Base-by-base conservation (phyloP, 2,888 invertebrate genomes). In the Mimumesa dahlbomi region DNA sequence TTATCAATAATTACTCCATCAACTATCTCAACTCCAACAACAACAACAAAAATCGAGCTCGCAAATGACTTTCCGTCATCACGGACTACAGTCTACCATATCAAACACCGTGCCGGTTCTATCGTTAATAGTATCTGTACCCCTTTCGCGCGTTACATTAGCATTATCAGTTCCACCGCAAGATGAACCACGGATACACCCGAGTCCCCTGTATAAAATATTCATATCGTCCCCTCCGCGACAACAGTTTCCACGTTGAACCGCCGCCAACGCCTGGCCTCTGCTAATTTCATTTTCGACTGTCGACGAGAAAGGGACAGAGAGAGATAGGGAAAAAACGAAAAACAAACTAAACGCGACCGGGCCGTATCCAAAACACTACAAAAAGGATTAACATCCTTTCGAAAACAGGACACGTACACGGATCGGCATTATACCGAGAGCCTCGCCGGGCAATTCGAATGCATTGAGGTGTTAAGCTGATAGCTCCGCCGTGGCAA, bases 401-500 rank as follows among this genome's bases (percentile, higher is more conserved):
- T 49, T 57, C 43, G 42, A 40, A 22, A 57, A 64, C 43, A 57
- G 40, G 19, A 34, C 42, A 11, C 49, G 34, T 22, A 11, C 22
- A 22, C 18, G 40, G 49, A 52, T 45, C 38, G 50, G 38, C 49
- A 36, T 43, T 19, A 57, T 36, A 9, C 7, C 31, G 19, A 13
- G 16, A 25, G 7, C 19, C 53, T 34, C 49, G 57, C 22, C 43
- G 16, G 38, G 54, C 49, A 56, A 76, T 76, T 70, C 65, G 18
- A 52, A 42, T 31, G 49, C 70, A 75, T 36, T 45, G 49, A 68
- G 62, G 74, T 66, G 79, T 74, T 74, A 79, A 62, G 59, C 71
- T 42, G 77, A 79, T 79, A 79, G 72, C 69, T 65, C 54, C 62
- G 65, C 58, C 57, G 61, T 36, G 57, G 68, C 65, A 38, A 69